Evolutionary conservation across 2,113 vertebrate genomes (phyloP).

Genomic region (Hypanus sabinus): DNA sequence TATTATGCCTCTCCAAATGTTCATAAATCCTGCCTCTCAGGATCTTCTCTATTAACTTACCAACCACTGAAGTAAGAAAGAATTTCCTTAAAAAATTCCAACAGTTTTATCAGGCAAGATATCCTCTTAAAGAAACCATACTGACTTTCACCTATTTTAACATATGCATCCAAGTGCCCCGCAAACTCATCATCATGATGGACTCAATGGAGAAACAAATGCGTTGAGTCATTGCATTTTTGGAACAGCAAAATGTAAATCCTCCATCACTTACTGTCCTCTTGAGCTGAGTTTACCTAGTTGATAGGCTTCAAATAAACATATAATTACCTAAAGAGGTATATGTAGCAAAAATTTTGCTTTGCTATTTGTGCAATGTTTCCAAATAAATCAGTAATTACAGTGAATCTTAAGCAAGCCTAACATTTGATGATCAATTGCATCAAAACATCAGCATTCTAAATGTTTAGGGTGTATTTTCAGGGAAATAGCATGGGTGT

Average conservation of each 20-base stretch:
- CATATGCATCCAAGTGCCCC: no score
- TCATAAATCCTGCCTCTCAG: no score
- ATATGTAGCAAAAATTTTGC: neutral
- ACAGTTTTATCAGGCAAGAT: no score
- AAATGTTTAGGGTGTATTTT: neutral
- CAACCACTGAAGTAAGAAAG: no score
- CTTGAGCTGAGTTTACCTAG: neutral
- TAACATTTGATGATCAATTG: neutral
- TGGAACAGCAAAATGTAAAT: neutral
- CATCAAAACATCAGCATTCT: neutral
- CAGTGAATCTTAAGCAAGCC: neutral
- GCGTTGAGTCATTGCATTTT: neutral
- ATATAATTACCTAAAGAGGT: neutral
- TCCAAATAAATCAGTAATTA: neutral
- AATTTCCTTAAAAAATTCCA: no score
- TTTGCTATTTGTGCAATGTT: neutral
- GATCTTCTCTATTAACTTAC: no score
- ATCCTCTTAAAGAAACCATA: no score
- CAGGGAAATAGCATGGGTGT: neutral
- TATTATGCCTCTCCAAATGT: no score
- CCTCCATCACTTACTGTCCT: neutral
- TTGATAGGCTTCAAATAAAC: neutral
- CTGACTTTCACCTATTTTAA: no score
- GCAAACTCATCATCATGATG: no score
- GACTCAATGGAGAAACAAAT: neutral